These are phyloP conservation scores for Pseudolaguvia tuberculata DNA, from an alignment of 2,113 vertebrate species.

Conservation along the genomic window DNA sequence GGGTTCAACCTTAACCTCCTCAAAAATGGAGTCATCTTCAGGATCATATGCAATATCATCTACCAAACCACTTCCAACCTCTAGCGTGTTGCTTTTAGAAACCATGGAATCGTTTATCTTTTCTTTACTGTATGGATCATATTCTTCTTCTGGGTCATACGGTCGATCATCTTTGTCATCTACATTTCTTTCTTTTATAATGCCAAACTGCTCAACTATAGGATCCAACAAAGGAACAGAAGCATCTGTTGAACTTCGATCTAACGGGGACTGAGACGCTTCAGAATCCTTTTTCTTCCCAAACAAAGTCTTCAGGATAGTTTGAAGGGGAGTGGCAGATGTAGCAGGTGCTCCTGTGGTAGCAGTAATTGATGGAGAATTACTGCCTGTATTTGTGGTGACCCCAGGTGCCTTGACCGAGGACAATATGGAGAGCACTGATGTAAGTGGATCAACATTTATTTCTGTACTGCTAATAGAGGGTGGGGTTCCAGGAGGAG, in stretches of 20 bases:
- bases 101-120: constrained; percentile 54
- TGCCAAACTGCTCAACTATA: constrained; percentile 87
- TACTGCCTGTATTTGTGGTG: constrained; percentile 42
- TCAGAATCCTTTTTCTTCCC: constrained; percentile 84
- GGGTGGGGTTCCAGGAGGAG: constrained; percentile 84
- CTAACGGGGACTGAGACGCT: constrained; percentile 68
- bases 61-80: constrained; percentile 41
- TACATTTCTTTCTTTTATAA: constrained; percentile 72
- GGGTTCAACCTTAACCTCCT: constrained; percentile 80
- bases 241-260: constrained; percentile 59
- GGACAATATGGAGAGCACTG: constrained; percentile 71
- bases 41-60: constrained; percentile 96
- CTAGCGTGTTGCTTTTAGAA: constrained; percentile 57
- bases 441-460: constrained; percentile 51
- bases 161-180: constrained; percentile 89
- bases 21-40: constrained; percentile 93
- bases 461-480: constrained; percentile 66
- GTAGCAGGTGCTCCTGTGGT: constrained; percentile 47
- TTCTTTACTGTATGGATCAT: constrained; percentile 75
- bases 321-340: constrained; percentile 79
- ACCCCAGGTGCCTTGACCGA: constrained; percentile 67
- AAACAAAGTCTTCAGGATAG: constrained; percentile 91
- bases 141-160: constrained; percentile 95
- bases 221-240: constrained; percentile 75
- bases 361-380: constrained; percentile 56